Evolutionary conservation across 92 coral and sea anemone genomes (phyloP), one percentile per base, ranked within the genome.

Genomic region (Montipora capitata): DNA sequence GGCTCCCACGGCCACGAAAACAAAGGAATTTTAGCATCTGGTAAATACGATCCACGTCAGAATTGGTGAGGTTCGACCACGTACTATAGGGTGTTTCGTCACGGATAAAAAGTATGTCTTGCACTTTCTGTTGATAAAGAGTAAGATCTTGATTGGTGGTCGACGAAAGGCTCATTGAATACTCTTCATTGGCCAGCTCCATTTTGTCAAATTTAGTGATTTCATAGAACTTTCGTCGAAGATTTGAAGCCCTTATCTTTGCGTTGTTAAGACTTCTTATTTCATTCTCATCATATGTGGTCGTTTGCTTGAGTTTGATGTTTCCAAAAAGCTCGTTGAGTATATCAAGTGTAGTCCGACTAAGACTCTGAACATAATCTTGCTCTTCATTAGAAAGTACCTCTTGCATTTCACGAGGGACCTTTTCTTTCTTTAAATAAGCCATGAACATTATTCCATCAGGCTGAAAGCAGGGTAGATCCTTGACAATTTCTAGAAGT

Each of bases 1-100:
- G 88, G 49, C 76, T 85, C 12, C 80, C 93, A 63, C 18, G 12
- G 18, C 87, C 88, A 0, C 57, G 66, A 10, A 67, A 38, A 54
- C 92, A 84, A 15, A 80, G 63, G 1, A 40, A 40, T 48, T 80
- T 89, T 4, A 92, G 75, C 41, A 86, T 15, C 41, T 76, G 51
- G 62, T 92, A 88, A 38, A 89, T 87, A 2, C 40, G 27, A 0
- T 41, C 17, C 8, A 89, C 58, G 0, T 72, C 89, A 0, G 45
- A 14, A 6, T 16, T 7, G 4, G 14, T 12, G 14, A 92, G 85
- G 40, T 71, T 80, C 1, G 54, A 57, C 95, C 95, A 92, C 4
- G 72, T 54, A 14, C 95, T 80, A 70, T 92, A 92, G 1, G 93
- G 88, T 0, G 83, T 92, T 61, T 92, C 95, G 44, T 85, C 80